Base-by-base conservation (phyloP, 2,113 vertebrate species). In the Leuciscus idus region DNA sequence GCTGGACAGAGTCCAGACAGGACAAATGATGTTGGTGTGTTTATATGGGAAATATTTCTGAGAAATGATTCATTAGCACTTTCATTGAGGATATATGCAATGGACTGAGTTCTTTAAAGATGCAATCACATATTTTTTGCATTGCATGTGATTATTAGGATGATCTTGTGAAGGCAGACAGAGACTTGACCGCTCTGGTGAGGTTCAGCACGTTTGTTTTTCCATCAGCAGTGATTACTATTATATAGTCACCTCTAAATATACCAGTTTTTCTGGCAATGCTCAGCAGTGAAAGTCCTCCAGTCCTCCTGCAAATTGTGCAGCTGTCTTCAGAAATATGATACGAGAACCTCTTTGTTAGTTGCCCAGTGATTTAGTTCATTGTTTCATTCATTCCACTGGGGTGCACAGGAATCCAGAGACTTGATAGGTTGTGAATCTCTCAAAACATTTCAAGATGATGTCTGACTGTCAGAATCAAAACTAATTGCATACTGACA, bases 241-340 rank as follows among this genome's bases (percentile, higher is more conserved):
- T 72, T 12, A 73, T 62, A 62, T 43, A 1, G 70, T 73, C 70
- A 73, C 70, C 70, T 43, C 70, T 73, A 73, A 43, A 73, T 73
- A 73, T 43, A 43, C 70, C 70, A 2, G 2, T 12, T 39, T 39
- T 70, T 72, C 68, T 39, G 33, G 17, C 68, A 72, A 4, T 72
- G 68, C 21, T 73, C 70, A 73, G 26, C 17, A 33, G 19, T 19
- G 36, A 30, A 78, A 33, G 52, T 59, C 30, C 43, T 52, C 4
- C 36, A 36, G 36, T 36, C 36, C 43, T 43, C 3, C 17, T 23
- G 15, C 26, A 76, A 36, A 78, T 36, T 13, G 4, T 59, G 52
- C 76, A 78, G 28, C 76, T 59, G 76, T 78, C 28, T 33, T 30
- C 28, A 26, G 84, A 70, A 13, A 78, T 57, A 55, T 57, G 17